Conservation (phyloP, 2,888 invertebrate species). For the Drosophila barbarae region DNA sequence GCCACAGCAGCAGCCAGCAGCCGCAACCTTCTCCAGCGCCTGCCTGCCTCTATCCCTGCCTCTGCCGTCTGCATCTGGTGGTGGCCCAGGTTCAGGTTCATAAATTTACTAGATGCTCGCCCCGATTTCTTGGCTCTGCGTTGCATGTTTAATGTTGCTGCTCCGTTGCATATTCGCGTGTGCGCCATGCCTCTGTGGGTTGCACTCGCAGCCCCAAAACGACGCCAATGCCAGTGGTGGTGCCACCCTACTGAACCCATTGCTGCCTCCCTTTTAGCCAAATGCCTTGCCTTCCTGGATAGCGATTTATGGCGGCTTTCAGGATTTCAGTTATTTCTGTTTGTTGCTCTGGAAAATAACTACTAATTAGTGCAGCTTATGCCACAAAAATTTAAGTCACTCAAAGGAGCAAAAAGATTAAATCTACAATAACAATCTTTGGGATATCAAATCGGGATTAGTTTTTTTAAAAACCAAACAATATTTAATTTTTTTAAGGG, state of each 20-base stretch:
- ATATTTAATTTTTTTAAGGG: fast-evolving
- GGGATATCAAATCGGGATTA: neutral
- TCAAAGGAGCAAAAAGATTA: too few relatives aligned
- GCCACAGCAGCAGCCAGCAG: slow-evolving; percentile 4
- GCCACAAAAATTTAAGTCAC: neutral
- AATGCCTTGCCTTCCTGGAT: slow-evolving; percentile 12
- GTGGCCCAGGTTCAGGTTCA: slow-evolving; percentile 75
- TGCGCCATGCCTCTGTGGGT: slow-evolving; percentile 66
- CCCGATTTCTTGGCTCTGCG: slow-evolving; percentile 43
- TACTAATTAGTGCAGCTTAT: slow-evolving; percentile 4
- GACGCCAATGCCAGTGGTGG: slow-evolving; percentile 3
- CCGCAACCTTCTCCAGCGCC: slow-evolving; percentile 12
- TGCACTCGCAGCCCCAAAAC: slow-evolving; percentile 14
- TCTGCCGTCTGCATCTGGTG: slow-evolving; percentile 32
- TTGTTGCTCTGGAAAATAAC: neutral
- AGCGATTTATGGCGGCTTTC: slow-evolving; percentile 14
- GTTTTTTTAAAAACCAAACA: too few relatives aligned
- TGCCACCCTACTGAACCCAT: slow-evolving; percentile 35
- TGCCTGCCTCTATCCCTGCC: too few relatives aligned
- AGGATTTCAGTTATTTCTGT: slow-evolving; percentile 15
- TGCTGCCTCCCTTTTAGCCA: slow-evolving; percentile 25
- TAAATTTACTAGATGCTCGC: slow-evolving; percentile 69
- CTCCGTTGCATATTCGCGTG: slow-evolving; percentile 71
- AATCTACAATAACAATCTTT: neutral
- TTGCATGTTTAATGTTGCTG: slow-evolving; percentile 76